Evolutionary conservation across 2,888 invertebrate genomes (phyloP).

Genomic region (Nomada ferruginata): DNA sequence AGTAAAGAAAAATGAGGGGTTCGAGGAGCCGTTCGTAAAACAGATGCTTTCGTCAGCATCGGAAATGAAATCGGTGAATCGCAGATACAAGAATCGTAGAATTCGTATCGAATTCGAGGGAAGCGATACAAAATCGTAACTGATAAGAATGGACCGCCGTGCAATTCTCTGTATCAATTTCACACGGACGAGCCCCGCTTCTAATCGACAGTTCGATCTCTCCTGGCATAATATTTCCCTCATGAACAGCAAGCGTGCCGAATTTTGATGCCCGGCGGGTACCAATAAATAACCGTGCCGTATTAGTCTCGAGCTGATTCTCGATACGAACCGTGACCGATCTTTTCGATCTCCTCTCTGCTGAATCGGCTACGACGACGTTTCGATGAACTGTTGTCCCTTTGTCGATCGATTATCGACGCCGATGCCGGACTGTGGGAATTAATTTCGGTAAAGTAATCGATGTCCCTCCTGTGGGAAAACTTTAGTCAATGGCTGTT

Average conservation of each 20-base stretch:
- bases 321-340: conserved; percentile 49
- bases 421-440: conserved; percentile 63
- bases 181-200: conserved; percentile 55
- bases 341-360: conserved; percentile 40
- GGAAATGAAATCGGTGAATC: no score
- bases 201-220: conserved; percentile 76
- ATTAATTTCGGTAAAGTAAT: conserved; percentile 56
- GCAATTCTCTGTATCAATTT: conserved; percentile 58
- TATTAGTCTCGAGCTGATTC: conserved; percentile 33
- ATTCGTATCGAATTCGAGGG: neutral
- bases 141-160: conserved; percentile 31
- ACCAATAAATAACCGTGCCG: conserved; percentile 68
- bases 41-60: no score
- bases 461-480: conserved; percentile 42
- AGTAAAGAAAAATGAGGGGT: no score
- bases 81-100: no score
- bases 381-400: conserved; percentile 36
- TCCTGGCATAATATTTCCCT: conserved; percentile 68
- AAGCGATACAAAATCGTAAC: conserved; percentile 3
- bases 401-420: conserved; percentile 67
- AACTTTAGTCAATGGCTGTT: neutral
- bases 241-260: conserved; percentile 67
- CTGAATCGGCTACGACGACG: conserved; percentile 11
- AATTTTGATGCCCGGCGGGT: conserved; percentile 62
- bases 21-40: no score